phyloP scores from a whole-genome alignment of 1,140 invertebrate species.

The Theocolax elegans region DNA sequence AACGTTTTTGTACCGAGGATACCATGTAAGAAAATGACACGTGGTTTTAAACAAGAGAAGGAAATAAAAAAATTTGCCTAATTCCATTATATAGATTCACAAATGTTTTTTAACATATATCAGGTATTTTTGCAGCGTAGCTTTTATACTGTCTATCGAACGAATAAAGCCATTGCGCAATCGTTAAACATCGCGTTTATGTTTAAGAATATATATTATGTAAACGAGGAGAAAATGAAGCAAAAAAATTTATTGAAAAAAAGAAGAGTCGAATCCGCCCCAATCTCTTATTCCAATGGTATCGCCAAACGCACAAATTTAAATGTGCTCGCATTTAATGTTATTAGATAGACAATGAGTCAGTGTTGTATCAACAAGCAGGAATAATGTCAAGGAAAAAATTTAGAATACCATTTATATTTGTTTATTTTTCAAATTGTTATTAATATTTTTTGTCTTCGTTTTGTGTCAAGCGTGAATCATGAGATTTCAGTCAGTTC shows the following conservation, averaged over 20 bases:
- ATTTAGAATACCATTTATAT: not conserved
- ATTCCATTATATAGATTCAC: conserved; percentile 4
- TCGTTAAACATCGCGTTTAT: too few species aligned
- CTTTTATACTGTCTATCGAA: conserved; percentile 31
- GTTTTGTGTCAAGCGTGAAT: conserved; percentile 12
- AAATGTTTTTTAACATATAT: conserved; percentile 19
- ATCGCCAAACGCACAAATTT: conserved; percentile 21
- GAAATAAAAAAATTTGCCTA: conserved; percentile 5
- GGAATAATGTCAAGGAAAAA: conserved; percentile 1
- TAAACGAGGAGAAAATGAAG: not conserved
- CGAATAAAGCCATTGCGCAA: not conserved
- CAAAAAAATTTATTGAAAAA: conserved; percentile 1
- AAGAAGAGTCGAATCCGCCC: conserved; percentile 2
- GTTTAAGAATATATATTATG: not conserved
- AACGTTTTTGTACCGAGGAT: not conserved
- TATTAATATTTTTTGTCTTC: conserved; percentile 5
- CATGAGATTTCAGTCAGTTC: conserved; percentile 33
- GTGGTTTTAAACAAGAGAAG: not conserved
- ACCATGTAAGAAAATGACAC: not conserved
- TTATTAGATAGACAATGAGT: conserved; percentile 7
- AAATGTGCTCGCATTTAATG: conserved; percentile 30
- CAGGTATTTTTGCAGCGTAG: conserved; percentile 30
- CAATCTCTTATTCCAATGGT: conserved; percentile 19
- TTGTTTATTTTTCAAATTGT: not conserved
- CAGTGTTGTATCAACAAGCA: conserved; percentile 1